These are phyloP conservation scores for Labeo rohita DNA, from an alignment of 2,113 vertebrate genomes.

Conservation along the genomic window DNA sequence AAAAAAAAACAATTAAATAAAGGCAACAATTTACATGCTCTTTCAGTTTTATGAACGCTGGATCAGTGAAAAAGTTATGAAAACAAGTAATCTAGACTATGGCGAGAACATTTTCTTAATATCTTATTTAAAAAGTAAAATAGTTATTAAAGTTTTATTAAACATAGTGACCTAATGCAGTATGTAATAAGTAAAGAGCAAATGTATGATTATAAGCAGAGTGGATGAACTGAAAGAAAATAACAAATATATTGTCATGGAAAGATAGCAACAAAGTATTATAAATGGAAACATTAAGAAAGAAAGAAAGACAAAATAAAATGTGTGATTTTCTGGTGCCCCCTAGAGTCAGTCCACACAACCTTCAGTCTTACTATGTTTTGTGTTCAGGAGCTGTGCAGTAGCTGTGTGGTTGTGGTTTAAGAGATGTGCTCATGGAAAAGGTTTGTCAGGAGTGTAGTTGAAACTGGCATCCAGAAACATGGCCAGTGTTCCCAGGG, in stretches of 20 bases:
- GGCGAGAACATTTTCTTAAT: background rate
- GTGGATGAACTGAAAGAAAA: background rate
- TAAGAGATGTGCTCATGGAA: conserved; percentile 74
- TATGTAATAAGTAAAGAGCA: background rate
- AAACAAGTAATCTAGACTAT: background rate
- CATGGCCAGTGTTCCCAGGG: conserved; percentile 86
- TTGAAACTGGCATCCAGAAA: conserved; percentile 90
- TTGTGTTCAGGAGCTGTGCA: conserved; percentile 16
- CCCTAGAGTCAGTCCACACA: conserved; percentile 48
- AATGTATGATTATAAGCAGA: background rate
- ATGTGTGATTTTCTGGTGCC: conserved; percentile 47
- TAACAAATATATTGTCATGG: background rate
- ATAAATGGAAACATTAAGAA: background rate
- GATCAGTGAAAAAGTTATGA: background rate
- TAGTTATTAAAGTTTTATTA: background rate
- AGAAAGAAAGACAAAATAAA: background rate
- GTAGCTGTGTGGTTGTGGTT: conserved; percentile 4
- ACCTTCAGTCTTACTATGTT: conserved; percentile 43
- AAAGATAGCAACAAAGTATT: background rate
- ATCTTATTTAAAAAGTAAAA: background rate
- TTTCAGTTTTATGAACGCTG: background rate
- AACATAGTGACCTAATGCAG: background rate
- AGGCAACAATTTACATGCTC: background rate
- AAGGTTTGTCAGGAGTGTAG: conserved; percentile 82
- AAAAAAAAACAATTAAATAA: background rate